Percentiles rank a stretch among this genome's conserved stretches.
phyloP scores from a whole-genome alignment of 1,140 invertebrate genomes.

The Amyelois transitella region DNA sequence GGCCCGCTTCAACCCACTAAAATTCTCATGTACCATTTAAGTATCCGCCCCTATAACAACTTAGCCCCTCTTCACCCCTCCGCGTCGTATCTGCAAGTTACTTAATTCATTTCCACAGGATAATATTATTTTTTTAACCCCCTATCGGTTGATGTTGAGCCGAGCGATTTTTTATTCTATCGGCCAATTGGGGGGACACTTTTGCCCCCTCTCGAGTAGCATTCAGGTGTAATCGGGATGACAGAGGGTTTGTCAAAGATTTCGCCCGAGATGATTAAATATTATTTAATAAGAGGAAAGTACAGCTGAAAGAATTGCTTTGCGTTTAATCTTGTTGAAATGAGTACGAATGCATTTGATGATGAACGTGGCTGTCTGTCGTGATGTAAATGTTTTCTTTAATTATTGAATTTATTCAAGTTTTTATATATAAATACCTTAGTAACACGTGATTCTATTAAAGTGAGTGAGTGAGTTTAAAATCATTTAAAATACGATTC shows the following conservation, averaged over 20 bases:
- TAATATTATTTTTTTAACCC: constrained; percentile 74
- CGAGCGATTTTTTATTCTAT: constrained; percentile 69
- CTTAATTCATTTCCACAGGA: constrained; percentile 73
- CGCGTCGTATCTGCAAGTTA: constrained; percentile 56
- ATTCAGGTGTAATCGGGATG: constrained; percentile 49
- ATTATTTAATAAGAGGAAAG: constrained; percentile 1
- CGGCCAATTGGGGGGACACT: constrained; percentile 52
- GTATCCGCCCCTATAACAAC: constrained; percentile 23
- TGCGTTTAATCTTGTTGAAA: background rate
- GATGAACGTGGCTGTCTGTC: background rate
- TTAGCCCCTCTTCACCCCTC: constrained; percentile 21
- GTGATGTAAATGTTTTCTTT: too few species aligned
- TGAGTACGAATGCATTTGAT: background rate
- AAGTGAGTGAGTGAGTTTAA: too few species aligned
- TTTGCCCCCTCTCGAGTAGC: constrained; percentile 42
- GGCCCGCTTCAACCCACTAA: background rate
- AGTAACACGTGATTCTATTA: too few species aligned
- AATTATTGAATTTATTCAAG: too few species aligned
- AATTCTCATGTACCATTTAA: background rate
- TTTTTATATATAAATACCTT: too few species aligned
- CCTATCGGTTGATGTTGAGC: constrained; percentile 52
- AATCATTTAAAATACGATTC: too few species aligned
- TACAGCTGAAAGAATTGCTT: background rate
- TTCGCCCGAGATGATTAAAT: background rate
- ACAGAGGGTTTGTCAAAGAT: constrained; percentile 22